Conservation (phyloP, 2,888 invertebrate species). For the Zygothrica quintamaculata region DNA sequence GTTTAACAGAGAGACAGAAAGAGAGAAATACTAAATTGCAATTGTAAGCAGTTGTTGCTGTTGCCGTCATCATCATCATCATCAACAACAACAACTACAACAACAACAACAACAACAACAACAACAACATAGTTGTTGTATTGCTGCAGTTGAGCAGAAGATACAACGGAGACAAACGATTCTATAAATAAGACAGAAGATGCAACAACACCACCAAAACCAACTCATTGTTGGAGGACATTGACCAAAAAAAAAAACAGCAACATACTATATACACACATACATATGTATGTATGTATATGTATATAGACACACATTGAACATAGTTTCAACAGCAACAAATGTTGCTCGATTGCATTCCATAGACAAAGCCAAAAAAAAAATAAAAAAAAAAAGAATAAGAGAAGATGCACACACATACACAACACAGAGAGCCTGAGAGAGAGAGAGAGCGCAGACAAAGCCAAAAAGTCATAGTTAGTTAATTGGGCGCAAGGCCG, state of each 20-base stretch:
- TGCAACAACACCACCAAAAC: slow-evolving; percentile 38
- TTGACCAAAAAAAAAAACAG: slow-evolving; percentile 56
- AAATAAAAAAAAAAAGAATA: slow-evolving; percentile 12
- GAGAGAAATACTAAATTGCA: slow-evolving; percentile 47
- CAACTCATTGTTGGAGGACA: slow-evolving; percentile 58
- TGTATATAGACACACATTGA: slow-evolving; percentile 9
- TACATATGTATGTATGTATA: slow-evolving; percentile 5
- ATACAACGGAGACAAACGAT: slow-evolving; percentile 43
- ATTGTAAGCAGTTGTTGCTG: slow-evolving; percentile 62
- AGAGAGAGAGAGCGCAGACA: slow-evolving; percentile 5
- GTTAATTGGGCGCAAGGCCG: slow-evolving; percentile 72
- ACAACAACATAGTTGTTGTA: too few relatives aligned
- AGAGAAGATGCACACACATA: slow-evolving; percentile 10
- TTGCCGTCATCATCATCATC: too few relatives aligned
- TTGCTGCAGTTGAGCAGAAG: slow-evolving; percentile 16
- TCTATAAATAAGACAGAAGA: slow-evolving; percentile 57
- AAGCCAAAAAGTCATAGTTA: slow-evolving; percentile 41
- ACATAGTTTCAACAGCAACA: slow-evolving; percentile 17
- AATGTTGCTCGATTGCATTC: slow-evolving; percentile 58
- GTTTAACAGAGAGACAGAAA: slow-evolving; percentile 50
- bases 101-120: too few relatives aligned
- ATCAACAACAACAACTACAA: too few relatives aligned
- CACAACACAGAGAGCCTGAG: too few relatives aligned
- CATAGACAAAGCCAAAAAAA: slow-evolving; percentile 33
- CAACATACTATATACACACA: slow-evolving; percentile 59